A percentile compares a stretch with the other conserved stretches of the same genome.
These are phyloP conservation scores for Scelioninae gen. 2 DNA, from an alignment of 2,888 invertebrate species.

Conservation along the genomic window DNA sequence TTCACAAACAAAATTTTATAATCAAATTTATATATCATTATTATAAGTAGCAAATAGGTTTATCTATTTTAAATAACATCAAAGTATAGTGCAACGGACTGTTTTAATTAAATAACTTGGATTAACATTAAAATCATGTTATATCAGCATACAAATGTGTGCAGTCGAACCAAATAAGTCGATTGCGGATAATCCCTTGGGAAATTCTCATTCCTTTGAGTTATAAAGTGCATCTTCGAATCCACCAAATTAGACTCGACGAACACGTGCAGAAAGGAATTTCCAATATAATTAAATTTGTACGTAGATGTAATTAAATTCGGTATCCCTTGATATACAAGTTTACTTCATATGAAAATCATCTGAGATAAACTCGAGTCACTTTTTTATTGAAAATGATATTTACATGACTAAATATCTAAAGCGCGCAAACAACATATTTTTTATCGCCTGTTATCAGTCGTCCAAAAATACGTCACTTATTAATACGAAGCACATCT, in stretches of 20 bases:
- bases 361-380: slow-evolving; percentile 13
- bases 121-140: slow-evolving; percentile 10
- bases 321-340: neutral
- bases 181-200: slow-evolving; percentile 36
- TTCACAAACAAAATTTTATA: too few species aligned
- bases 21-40: too few species aligned
- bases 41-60: too few species aligned
- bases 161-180: slow-evolving; percentile 26
- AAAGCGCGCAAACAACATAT: slow-evolving; percentile 23
- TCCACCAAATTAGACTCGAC: slow-evolving; percentile 31
- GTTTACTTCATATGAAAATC: slow-evolving; percentile 25
- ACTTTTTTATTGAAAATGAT: slow-evolving; percentile 14
- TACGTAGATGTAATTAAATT: slow-evolving; percentile 41
- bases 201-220: slow-evolving; percentile 42
- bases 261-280: slow-evolving; percentile 4
- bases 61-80: too few species aligned
- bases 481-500: slow-evolving; percentile 24
- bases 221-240: slow-evolving; percentile 34
- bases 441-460: slow-evolving; percentile 26
- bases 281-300: slow-evolving; percentile 31
- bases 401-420: slow-evolving; percentile 25
- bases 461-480: slow-evolving; percentile 24
- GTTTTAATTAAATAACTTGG: neutral
- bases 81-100: too few species aligned
- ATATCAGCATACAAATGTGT: slow-evolving; percentile 40